Evolutionary conservation across 2,888 invertebrate genomes (phyloP).

Genomic region (Polyploca ridens): DNA sequence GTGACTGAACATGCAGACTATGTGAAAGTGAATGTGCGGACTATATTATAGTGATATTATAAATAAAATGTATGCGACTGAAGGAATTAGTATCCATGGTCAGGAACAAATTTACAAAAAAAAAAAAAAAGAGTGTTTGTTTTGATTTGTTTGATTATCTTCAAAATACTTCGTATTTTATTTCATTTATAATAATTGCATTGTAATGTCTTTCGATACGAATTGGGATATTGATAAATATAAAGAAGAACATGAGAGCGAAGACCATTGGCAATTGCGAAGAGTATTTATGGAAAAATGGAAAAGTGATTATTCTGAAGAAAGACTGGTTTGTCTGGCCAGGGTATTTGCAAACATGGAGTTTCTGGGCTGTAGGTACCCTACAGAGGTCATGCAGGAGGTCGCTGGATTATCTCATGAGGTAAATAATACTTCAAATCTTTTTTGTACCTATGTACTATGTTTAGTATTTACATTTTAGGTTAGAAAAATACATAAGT

Average conservation of each 20-base stretch:
- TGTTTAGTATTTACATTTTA: not conserved
- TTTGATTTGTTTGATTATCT: not conserved
- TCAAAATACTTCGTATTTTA: not conserved
- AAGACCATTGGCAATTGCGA: slow-evolving; percentile 95
- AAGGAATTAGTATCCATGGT: no score
- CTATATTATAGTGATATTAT: no score
- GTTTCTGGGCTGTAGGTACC: slow-evolving; percentile 86
- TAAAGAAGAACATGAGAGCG: slow-evolving; percentile 92
- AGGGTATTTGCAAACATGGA: slow-evolving; percentile 87
- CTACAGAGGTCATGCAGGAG: slow-evolving; percentile 82
- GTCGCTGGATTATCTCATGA: slow-evolving; percentile 78
- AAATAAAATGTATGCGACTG: no score
- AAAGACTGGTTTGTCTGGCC: slow-evolving; percentile 86
- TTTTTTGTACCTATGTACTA: not conserved
- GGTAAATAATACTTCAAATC: slow-evolving; percentile 60
- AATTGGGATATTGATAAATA: slow-evolving; percentile 91
- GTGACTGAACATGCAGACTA: no score
- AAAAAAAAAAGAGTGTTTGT: not conserved
- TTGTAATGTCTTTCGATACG: slow-evolving; percentile 52
- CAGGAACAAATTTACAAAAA: no score
- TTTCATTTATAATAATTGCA: not conserved
- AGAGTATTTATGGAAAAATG: slow-evolving; percentile 91
- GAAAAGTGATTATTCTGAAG: slow-evolving; percentile 85
- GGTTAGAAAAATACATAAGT: no score
- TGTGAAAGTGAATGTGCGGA: no score